Conservation (phyloP, 53 echinoderm and acorn worm genomes). For the Holothuria scabra region DNA sequence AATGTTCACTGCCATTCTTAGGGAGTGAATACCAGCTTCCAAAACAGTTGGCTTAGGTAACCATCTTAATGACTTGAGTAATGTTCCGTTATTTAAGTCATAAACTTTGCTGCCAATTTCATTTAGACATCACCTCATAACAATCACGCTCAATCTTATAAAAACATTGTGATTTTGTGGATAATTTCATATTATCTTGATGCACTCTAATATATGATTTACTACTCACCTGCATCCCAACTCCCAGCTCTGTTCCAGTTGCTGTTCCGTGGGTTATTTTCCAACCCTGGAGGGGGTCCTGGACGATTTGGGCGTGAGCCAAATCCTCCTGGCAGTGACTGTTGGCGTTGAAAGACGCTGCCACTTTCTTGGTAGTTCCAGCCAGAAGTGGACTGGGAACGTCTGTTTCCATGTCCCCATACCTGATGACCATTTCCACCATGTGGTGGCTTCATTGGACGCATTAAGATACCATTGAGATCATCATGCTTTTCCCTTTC, state of each 20-base stretch:
- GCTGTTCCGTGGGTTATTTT: conserved; percentile 73
- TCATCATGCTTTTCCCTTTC: conserved; percentile 74
- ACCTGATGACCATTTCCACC: conserved; percentile 38
- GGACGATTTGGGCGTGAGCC: conserved; percentile 52
- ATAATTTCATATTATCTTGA: no score
- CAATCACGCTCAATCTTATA: no score
- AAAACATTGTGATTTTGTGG: no score
- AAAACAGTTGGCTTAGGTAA: no score
- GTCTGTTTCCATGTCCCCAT: conserved; percentile 21
- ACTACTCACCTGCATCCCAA: conserved; percentile 27
- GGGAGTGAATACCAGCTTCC: no score
- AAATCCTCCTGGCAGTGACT: conserved; percentile 44
- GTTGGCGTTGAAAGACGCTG: conserved; percentile 60
- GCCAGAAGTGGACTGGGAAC: conserved; percentile 40
- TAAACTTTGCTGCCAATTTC: no score
- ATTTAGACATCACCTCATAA: no score
- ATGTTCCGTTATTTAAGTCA: no score
- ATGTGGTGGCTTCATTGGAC: conserved; percentile 91
- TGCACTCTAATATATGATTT: no score
- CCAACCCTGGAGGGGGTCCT: conserved; percentile 91
- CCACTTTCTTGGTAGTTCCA: conserved; percentile 83
- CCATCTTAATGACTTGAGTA: no score
- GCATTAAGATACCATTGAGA: conserved; percentile 92
- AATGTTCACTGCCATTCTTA: no score
- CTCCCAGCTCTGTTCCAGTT: conserved; percentile 57